phyloP scores from a whole-genome alignment of 2,113 vertebrate species.

The Rhadina sibilatrix region DNA sequence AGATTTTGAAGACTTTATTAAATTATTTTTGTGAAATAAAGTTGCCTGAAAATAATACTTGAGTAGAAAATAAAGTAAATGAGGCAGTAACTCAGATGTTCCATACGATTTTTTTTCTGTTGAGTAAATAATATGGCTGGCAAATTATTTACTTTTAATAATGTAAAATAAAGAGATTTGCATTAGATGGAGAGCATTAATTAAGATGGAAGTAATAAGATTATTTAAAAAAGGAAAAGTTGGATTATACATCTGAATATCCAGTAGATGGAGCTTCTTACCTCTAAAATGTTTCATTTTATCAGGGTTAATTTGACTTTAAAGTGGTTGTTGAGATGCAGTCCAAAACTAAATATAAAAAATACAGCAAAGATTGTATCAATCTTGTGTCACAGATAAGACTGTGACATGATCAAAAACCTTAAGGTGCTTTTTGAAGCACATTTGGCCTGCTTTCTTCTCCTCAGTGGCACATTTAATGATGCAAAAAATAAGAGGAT shows the following conservation, averaged over 20 bases:
- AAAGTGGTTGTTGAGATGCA: not conserved
- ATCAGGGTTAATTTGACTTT: not conserved
- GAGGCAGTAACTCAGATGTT: not conserved
- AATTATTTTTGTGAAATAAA: not conserved
- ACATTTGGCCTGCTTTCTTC: not conserved
- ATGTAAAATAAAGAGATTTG: not conserved
- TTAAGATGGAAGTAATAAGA: not conserved
- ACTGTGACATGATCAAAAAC: not conserved
- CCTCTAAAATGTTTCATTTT: conserved; percentile 41
- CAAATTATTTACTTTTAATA: not conserved
- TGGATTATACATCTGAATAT: not conserved
- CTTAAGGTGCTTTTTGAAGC: not conserved
- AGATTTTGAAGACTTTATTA: not conserved
- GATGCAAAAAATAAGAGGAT: not conserved
- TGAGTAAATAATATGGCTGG: not conserved
- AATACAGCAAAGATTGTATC: not conserved
- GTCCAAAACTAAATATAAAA: not conserved
- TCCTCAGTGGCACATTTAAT: not conserved
- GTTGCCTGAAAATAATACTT: not conserved
- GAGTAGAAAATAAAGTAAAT: not conserved
- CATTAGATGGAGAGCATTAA: not conserved
- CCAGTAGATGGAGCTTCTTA: conserved; percentile 73
- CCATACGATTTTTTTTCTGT: not conserved
- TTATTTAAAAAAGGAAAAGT: not conserved
- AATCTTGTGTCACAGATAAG: not conserved